phyloP scores from a whole-genome alignment of 2,113 vertebrate species.

The Rallus limicola region DNA sequence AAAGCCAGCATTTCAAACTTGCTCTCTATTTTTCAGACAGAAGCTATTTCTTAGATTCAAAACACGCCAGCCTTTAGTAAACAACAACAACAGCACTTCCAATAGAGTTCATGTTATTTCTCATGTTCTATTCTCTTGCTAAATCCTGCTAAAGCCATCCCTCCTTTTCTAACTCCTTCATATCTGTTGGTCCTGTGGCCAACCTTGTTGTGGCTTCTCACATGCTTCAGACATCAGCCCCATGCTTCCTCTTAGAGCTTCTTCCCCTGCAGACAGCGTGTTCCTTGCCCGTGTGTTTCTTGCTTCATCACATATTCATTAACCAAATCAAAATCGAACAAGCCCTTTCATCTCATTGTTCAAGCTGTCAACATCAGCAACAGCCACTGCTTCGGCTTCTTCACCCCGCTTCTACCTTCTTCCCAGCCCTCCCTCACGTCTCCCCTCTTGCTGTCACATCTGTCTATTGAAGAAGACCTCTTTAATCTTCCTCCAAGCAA shows the following conservation, averaged over 20 bases:
- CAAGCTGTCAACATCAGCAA: neutral
- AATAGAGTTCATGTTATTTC: neutral
- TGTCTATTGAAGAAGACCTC: neutral
- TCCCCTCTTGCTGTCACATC: neutral
- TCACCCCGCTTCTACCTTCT: neutral
- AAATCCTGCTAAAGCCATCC: neutral
- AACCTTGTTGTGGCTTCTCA: neutral
- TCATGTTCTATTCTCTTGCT: neutral
- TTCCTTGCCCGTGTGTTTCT: neutral
- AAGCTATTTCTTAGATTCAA: neutral
- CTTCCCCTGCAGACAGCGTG: neutral
- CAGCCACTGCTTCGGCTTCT: neutral
- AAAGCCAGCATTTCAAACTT: neutral
- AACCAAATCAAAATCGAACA: neutral
- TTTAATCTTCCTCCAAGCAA: neutral
- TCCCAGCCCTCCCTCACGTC: neutral
- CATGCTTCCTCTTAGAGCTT: neutral
- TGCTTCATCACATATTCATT: neutral
- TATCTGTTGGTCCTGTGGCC: neutral
- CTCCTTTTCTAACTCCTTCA: neutral
- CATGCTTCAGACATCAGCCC: neutral
- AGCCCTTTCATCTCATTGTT: neutral
- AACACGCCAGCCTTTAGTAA: neutral
- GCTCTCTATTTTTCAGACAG: neutral
- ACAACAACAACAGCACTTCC: neutral